Conservation (phyloP, 2,797 vertebrate genomes). For the Phataginus tricuspis region DNA sequence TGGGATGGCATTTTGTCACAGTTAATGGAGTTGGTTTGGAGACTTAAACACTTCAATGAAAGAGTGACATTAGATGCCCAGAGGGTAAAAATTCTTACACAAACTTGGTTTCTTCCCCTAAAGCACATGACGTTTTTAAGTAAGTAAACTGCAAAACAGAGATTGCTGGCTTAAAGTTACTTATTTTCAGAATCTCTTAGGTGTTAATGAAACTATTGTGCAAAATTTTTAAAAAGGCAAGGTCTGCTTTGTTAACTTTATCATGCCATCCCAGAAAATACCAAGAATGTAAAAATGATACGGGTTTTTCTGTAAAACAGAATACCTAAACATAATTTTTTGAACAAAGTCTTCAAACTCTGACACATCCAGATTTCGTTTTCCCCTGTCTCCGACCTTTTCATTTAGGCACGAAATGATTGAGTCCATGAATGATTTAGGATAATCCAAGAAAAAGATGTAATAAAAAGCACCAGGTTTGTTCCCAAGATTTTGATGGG, state of each 20-base stretch:
- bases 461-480: not conserved
- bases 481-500: not conserved
- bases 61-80: not conserved
- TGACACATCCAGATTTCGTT: not conserved
- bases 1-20: not conserved
- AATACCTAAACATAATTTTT: not conserved
- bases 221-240: not conserved
- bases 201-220: not conserved
- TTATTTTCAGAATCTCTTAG: conserved; percentile 37
- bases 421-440: not conserved
- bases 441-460: not conserved
- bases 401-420: not conserved
- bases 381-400: not conserved
- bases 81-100: not conserved
- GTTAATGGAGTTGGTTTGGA: not conserved
- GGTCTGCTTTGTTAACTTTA: not conserved
- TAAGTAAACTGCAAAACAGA: not conserved
- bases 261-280: not conserved
- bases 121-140: not conserved
- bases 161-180: not conserved
- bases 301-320: not conserved
- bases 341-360: not conserved
- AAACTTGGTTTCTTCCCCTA: not conserved
- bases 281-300: not conserved
- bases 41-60: not conserved